Evolutionary conservation across 2,113 vertebrate genomes (phyloP), one percentile per base, ranked within the genome.

Genomic region (Thunnus thynnus): DNA sequence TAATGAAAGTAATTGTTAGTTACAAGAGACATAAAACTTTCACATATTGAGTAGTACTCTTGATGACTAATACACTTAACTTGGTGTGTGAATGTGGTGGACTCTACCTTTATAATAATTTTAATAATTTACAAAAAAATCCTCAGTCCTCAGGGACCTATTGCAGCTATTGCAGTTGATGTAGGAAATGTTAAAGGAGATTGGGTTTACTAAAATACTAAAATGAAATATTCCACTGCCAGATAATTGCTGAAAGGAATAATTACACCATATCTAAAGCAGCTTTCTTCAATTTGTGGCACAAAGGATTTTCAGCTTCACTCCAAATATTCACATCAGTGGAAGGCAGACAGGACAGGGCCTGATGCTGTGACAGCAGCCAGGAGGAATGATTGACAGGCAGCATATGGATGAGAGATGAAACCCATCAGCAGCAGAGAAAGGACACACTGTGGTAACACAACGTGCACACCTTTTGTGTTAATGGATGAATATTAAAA

Each of bases 401-500:
- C 18, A 9, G 46, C 50, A 51, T 30, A 46, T 27, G 36, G 58
- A 71, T 72, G 47, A 72, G 44, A 57, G 67, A 47, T 20, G 60
- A 76, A 63, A 54, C 47, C 61, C 57, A 64, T 65, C 76, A 51
- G 13, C 18, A 25, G 30, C n/a, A n/a, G 13, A 58, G 27, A 32
- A 14, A 56, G 30, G 52, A 69, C 47, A 64, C 55, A 13, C 54
- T 52, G 13, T 47, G 25, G 22, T 20, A 30, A 16, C 30, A 52
- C 70, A 60, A 16, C 20, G 25, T 36, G 71, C 36, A 58, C 52
- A 54, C 5, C 5, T 27, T 77, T 61, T 55, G 56, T 56, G n/a
- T 75, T 41, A 68, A 56, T 56, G 63, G 56, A 63, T 73, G 76
- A 78, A 83, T 73, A 73, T 54, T 66, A 60, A 76, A 65, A 62